A percentile compares a stretch with the other conserved stretches of the same genome.
Evolutionary conservation across 2,888 invertebrate genomes (phyloP).

Genomic region (Polymixis lichenea): DNA sequence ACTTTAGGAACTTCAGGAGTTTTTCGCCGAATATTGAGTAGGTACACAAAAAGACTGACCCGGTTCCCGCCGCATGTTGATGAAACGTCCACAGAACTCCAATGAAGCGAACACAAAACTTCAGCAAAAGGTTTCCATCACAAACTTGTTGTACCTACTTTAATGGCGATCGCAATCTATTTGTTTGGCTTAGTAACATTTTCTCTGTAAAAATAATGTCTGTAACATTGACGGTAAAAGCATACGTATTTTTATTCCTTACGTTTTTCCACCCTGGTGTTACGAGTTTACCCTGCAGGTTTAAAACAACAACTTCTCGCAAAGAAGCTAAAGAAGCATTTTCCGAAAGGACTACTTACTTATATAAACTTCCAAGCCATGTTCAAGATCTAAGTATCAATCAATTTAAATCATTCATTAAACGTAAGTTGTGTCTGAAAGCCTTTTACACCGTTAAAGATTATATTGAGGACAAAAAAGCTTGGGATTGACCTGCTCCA

Average conservation of each 20-base stretch:
- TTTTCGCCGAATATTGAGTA: slow-evolving; percentile 24
- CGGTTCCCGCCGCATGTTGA: slow-evolving; percentile 19
- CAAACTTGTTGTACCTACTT: slow-evolving; percentile 34
- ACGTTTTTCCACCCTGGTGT: background rate
- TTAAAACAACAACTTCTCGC: background rate
- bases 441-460: too few species aligned
- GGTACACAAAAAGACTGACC: slow-evolving; percentile 1
- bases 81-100: slow-evolving; percentile 11
- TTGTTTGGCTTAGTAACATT: background rate
- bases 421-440: too few species aligned
- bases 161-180: slow-evolving; percentile 5
- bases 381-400: too few species aligned
- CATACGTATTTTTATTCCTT: background rate
- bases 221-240: background rate
- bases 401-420: too few species aligned
- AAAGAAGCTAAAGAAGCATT: background rate
- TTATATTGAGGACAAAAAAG: too few species aligned
- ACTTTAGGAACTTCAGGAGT: slow-evolving; percentile 2
- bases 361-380: too few species aligned
- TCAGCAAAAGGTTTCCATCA: slow-evolving; percentile 17
- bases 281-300: background rate
- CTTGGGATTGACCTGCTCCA: too few species aligned
- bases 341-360: background rate
- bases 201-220: background rate
- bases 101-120: slow-evolving; percentile 29